phyloP scores from a whole-genome alignment of 2,113 vertebrate genomes.

The Calypte anna region DNA sequence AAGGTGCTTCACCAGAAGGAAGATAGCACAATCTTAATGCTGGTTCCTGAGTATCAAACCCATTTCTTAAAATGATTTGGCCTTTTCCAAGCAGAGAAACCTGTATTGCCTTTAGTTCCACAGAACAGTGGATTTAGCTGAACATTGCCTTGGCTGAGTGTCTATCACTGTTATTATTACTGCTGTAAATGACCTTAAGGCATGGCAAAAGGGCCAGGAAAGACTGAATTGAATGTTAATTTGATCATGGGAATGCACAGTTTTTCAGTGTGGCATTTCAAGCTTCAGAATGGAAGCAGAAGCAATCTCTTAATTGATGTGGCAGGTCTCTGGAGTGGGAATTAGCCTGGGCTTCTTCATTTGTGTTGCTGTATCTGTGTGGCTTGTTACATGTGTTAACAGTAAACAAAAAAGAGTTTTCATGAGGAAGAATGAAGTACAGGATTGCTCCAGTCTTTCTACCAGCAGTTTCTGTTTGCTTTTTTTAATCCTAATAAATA shows the following conservation, averaged over 20 bases:
- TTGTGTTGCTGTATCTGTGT: background rate
- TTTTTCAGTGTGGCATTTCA: background rate
- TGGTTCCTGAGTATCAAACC: background rate
- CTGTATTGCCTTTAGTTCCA: background rate
- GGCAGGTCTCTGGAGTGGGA: slow-evolving; percentile 48
- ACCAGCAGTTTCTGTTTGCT: background rate
- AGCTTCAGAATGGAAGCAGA: slow-evolving; percentile 41
- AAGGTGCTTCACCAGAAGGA: background rate
- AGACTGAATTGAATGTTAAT: slow-evolving; percentile 8
- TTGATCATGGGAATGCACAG: slow-evolving; percentile 19
- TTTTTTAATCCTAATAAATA: background rate
- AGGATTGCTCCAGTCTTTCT: background rate
- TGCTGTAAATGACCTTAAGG: slow-evolving; percentile 46
- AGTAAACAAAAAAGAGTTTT: slow-evolving; percentile 25
- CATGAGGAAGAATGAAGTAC: background rate
- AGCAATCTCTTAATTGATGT: slow-evolving; percentile 40
- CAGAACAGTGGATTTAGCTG: background rate
- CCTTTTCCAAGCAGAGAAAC: background rate
- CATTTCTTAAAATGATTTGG: background rate
- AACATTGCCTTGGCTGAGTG: background rate
- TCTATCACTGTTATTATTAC: slow-evolving; percentile 3
- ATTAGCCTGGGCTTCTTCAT: slow-evolving; percentile 25
- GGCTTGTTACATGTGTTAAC: slow-evolving; percentile 13
- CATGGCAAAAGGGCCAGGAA: slow-evolving; percentile 16
- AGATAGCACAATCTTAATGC: background rate